Evolutionary conservation across 1,140 invertebrate genomes (phyloP).

Genomic region (Aphelenchoides fujianensis): DNA sequence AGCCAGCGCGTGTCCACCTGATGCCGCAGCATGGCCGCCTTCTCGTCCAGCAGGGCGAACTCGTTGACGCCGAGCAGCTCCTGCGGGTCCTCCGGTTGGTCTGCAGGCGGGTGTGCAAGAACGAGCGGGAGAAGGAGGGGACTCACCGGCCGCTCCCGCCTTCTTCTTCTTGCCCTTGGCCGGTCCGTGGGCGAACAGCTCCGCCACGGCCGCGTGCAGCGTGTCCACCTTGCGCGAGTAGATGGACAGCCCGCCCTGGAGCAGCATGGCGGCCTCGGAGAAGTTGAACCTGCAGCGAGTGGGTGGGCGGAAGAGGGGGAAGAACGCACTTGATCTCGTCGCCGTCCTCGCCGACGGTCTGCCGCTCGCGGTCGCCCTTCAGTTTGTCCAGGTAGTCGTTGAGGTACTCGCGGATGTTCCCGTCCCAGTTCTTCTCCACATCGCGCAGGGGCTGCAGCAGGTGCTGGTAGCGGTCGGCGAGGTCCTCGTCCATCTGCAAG

Average conservation of each 20-base stretch:
- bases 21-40: too few species aligned
- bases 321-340: background rate
- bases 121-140: too few species aligned
- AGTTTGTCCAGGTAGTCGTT: slow-evolving; percentile 8
- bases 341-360: background rate
- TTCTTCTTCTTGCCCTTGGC: too few species aligned
- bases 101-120: too few species aligned
- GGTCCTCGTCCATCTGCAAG: background rate
- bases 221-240: slow-evolving; percentile 7
- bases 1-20: too few species aligned
- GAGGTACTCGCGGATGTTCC: background rate
- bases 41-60: too few species aligned
- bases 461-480: background rate
- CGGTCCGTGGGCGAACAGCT: too few species aligned
- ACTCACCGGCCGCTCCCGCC: too few species aligned
- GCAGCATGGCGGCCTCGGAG: slow-evolving; percentile 1
- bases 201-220: too few species aligned
- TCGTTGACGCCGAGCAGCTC: too few species aligned
- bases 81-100: too few species aligned
- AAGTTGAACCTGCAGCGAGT: slow-evolving; percentile 4
- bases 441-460: slow-evolving; percentile 17
- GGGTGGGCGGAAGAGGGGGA: background rate
- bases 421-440: background rate
- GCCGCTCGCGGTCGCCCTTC: background rate
- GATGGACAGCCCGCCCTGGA: background rate